Base-by-base conservation (phyloP, 2,113 vertebrate genomes). In the Indri indri region DNA sequence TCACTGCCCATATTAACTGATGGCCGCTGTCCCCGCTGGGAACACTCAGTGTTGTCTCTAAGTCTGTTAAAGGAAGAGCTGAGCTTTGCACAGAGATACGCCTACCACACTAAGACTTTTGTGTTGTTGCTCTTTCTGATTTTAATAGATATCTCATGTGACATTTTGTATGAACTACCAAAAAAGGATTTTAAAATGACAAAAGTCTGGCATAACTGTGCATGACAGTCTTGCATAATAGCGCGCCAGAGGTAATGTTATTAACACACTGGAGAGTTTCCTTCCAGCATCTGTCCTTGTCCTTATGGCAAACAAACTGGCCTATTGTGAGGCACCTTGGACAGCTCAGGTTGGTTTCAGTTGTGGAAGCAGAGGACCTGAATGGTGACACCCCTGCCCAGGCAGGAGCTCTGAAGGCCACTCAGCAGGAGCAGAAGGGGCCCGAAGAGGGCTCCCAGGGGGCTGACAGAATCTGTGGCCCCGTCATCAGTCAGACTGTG, bases 251-350 rank as follows among this genome's bases (percentile, higher is more conserved):
- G 76, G 37, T 9, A 4, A 8, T 34, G 1, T 63, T 45, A 20
- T 30, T 40, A 17, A 8, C 6, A 10, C 0, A 1, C 8, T 5
- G 27, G 42, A 9, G 37, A 0, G 0, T 50, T 23, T 52, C 57
- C 74, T 74, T 76, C 37, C 0, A 34, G 16, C 8, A 0, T 47
- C 14, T 13, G 23, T 30, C 63, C 3, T 42, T 23, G 45, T 63
- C 13, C 76, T 70, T 34, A 3, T 0, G 42, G 80, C 3, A 3
- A 32, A 86, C 45, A 73, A 0, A 4, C 1, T 1, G 66, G 5
- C 27, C 61, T 11, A 63, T 30, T 1, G 10, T 27, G 59, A 63
- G 59, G 73, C 27, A 2, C n/a, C 32, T 1, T 8, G 2, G 42
- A 68, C 30, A 9, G 40, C 17, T 57, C 42, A 11, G 90, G 71